Percentiles rank a stretch among this genome's conserved stretches.
phyloP scores from a whole-genome alignment of 2,113 vertebrate genomes.

The Lichenostomus cassidix region DNA sequence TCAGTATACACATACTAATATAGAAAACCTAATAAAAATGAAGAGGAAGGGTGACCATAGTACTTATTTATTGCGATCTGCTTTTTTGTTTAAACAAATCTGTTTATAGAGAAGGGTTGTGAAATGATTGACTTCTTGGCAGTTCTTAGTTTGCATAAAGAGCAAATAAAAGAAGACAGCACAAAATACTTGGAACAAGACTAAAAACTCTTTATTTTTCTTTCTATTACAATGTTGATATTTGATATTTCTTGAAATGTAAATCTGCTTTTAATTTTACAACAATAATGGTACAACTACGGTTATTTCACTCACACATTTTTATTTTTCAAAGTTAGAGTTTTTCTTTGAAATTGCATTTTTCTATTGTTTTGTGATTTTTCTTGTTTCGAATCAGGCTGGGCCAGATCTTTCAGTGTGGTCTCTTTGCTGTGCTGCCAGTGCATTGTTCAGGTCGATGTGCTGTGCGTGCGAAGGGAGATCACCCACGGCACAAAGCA shows the following conservation, averaged over 20 bases:
- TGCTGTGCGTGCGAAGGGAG: background rate
- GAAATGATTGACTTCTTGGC: constrained; percentile 55
- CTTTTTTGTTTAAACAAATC: constrained; percentile 37
- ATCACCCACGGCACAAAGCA: background rate
- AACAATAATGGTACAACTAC: constrained; percentile 36
- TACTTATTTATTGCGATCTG: constrained; percentile 31
- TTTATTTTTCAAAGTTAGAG: constrained; percentile 50
- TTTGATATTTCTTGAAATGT: constrained; percentile 62
- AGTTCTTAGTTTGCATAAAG: constrained; percentile 29
- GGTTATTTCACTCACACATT: constrained; percentile 45
- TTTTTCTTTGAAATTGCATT: constrained; percentile 34
- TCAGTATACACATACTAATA: constrained; percentile 24
- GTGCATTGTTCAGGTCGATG: background rate
- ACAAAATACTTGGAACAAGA: constrained; percentile 70
- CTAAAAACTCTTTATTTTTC: constrained; percentile 68
- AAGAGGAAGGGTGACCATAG: constrained; percentile 15
- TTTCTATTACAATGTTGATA: constrained; percentile 67
- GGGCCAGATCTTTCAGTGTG: background rate
- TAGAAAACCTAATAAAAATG: constrained; percentile 58
- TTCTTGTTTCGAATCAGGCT: background rate
- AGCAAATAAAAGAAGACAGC: constrained; percentile 58
- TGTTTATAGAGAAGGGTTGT: constrained; percentile 22
- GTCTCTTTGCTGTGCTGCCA: background rate
- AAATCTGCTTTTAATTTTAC: constrained; percentile 73
- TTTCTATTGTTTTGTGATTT: background rate